These are phyloP conservation scores for Corythoichthys intestinalis DNA, from an alignment of 2,113 vertebrate species.

Conservation along the genomic window DNA sequence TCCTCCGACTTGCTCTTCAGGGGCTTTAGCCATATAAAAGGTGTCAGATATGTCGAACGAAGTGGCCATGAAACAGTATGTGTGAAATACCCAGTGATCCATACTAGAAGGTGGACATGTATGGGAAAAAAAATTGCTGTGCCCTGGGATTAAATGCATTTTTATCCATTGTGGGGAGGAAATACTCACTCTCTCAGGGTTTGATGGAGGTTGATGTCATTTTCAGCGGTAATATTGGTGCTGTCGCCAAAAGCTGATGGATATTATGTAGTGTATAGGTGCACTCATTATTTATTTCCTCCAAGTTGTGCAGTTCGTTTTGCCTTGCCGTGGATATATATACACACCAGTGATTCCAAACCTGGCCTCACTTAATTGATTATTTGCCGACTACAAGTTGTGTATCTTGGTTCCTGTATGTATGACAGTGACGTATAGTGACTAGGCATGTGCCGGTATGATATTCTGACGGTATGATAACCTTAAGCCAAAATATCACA, in stretches of 20 bases:
- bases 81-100: conserved; percentile 45
- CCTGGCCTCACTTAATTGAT: too few species aligned
- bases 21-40: conserved; percentile 17
- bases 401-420: too few species aligned
- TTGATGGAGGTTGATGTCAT: conserved; percentile 6
- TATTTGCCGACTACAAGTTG: too few species aligned
- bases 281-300: neutral
- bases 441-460: too few species aligned
- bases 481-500: too few species aligned
- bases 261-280: neutral
- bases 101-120: conserved; percentile 28
- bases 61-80: conserved; percentile 19
- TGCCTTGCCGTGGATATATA: neutral
- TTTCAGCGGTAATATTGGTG: neutral
- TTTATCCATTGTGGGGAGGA: conserved; percentile 1
- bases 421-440: too few species aligned
- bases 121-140: conserved; percentile 24
- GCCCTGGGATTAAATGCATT: conserved; percentile 11
- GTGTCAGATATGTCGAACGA: conserved; percentile 39
- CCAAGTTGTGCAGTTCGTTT: neutral
- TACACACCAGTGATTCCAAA: neutral
- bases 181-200: conserved; percentile 10
- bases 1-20: conserved; percentile 1
- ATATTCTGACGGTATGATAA: too few species aligned
- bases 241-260: neutral